Evolutionary conservation across 2,113 vertebrate species (phyloP).

Genomic region (Connochaetes taurinus): DNA sequence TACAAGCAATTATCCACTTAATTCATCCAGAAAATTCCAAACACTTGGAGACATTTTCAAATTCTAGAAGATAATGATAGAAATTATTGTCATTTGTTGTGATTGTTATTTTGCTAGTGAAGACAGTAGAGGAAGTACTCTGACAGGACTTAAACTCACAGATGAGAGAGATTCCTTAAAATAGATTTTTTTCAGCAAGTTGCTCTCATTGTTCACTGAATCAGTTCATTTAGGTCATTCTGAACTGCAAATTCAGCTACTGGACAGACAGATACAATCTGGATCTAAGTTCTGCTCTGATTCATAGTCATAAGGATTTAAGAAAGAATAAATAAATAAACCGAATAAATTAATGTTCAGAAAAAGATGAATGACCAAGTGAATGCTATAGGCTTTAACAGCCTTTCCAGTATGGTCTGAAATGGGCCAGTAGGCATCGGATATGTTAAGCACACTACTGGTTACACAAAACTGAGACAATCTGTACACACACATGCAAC

Average conservation of each 20-base stretch:
- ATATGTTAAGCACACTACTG: not conserved
- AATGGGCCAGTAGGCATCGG: not conserved
- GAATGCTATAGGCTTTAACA: not conserved
- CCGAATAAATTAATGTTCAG: not conserved
- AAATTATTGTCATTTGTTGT: not conserved
- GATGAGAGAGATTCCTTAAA: not conserved
- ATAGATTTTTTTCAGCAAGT: not conserved
- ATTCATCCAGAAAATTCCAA: not conserved
- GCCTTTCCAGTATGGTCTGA: not conserved
- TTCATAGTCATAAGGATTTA: not conserved
- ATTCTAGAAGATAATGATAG: not conserved
- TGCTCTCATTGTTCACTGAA: not conserved
- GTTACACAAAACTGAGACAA: not conserved
- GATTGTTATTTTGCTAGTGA: not conserved
- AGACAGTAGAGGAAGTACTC: not conserved
- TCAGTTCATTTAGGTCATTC: not conserved
- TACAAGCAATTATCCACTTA: not conserved
- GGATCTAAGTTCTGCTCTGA: not conserved
- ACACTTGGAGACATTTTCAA: not conserved
- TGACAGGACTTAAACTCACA: not conserved
- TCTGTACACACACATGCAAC: not conserved
- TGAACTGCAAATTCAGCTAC: not conserved
- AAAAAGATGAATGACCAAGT: not conserved
- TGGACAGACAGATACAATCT: not conserved
- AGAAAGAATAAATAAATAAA: not conserved